A percentile compares a stretch with the other conserved stretches of the same genome.
These are phyloP conservation scores for Athetis lepigone DNA, from an alignment of 2,888 invertebrate genomes.

Conservation along the genomic window DNA sequence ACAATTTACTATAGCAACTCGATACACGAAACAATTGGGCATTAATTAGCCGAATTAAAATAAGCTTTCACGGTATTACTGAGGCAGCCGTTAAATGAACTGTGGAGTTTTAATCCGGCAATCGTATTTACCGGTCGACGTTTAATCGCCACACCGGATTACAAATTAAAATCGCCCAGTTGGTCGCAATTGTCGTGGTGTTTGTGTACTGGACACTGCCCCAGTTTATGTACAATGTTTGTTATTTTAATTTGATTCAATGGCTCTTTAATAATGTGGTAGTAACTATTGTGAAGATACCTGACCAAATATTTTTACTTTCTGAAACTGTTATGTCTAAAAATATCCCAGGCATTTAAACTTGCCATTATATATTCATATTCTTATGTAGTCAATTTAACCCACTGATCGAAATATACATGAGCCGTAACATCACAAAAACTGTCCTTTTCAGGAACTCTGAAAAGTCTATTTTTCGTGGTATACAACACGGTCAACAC, in stretches of 20 bases:
- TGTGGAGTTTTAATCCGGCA: slow-evolving; percentile 79
- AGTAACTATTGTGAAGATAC: neutral
- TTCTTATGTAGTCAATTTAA: too few species aligned
- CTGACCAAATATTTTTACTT: too few species aligned
- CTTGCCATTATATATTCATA: neutral
- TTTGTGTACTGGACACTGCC: slow-evolving; percentile 47
- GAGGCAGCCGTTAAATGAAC: slow-evolving; percentile 76
- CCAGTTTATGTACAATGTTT: slow-evolving; percentile 28
- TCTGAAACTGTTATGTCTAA: too few species aligned
- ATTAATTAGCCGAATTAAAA: slow-evolving; percentile 73
- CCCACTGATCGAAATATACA: neutral
- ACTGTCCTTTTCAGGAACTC: too few species aligned
- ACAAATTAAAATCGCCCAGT: slow-evolving; percentile 68
- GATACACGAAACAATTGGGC: slow-evolving; percentile 61
- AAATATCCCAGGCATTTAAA: neutral
- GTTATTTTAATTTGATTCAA: slow-evolving; percentile 37
- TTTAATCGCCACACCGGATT: slow-evolving; percentile 71
- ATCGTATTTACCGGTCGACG: slow-evolving; percentile 71
- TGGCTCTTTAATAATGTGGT: neutral
- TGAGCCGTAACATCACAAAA: neutral
- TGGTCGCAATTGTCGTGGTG: slow-evolving; percentile 63
- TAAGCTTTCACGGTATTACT: slow-evolving; percentile 68
- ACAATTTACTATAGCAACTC: slow-evolving; percentile 36
- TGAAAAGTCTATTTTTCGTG: too few species aligned
- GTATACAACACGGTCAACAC: too few species aligned